Evolutionary conservation across 1,140 invertebrate genomes (phyloP).

Genomic region (Diorhabda carinulata): DNA sequence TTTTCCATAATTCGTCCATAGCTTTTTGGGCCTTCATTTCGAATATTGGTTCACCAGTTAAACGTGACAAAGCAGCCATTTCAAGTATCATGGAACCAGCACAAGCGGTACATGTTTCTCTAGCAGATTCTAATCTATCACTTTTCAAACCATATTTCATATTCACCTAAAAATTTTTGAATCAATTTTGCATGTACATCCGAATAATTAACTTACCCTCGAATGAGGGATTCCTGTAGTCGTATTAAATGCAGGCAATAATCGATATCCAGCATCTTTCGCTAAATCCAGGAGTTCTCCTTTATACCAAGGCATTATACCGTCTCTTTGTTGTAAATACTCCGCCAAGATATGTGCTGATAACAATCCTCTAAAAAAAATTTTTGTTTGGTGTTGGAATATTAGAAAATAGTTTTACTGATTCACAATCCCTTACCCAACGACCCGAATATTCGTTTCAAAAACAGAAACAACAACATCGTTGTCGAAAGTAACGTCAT

Average conservation of each 20-base stretch:
- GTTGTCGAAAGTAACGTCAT: conserved; percentile 85
- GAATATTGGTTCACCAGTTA: conserved; percentile 90
- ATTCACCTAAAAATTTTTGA: conserved; percentile 65
- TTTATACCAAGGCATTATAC: conserved; percentile 84
- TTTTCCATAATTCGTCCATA: conserved; percentile 95
- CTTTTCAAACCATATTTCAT: conserved; percentile 82
- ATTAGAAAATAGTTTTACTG: not conserved
- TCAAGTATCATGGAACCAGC: conserved; percentile 98
- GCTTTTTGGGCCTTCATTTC: conserved; percentile 92
- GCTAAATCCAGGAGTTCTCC: conserved; percentile 87
- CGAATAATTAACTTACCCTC: conserved; percentile 58
- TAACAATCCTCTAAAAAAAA: conserved; percentile 71
- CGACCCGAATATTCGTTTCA: conserved; percentile 95
- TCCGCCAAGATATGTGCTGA: conserved; percentile 89
- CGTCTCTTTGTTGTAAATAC: conserved; percentile 71
- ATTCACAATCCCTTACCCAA: conserved; percentile 66
- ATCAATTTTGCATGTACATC: not conserved
- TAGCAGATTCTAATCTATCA: conserved; percentile 66
- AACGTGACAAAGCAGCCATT: conserved; percentile 89
- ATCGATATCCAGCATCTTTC: conserved; percentile 84
- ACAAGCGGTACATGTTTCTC: conserved; percentile 95
- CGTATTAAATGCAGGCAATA: conserved; percentile 96
- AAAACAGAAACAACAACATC: conserved; percentile 97
- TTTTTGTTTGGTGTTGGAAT: conserved; percentile 4
- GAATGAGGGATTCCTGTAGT: conserved; percentile 96